phyloP scores from a whole-genome alignment of 2,888 invertebrate genomes.

The Caenorhabditis auriculariae region DNA sequence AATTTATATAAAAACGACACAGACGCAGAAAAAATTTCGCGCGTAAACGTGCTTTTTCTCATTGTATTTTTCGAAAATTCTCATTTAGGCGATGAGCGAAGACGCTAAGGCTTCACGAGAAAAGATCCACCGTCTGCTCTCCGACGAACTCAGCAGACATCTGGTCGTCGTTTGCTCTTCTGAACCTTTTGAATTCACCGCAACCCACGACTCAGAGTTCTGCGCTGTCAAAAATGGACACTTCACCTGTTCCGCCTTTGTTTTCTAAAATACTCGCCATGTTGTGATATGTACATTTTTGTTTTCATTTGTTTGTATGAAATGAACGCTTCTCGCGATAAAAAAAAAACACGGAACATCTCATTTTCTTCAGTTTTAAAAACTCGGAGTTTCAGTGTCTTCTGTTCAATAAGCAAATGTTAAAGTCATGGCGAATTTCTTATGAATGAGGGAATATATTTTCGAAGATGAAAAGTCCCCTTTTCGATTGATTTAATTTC shows the following conservation, averaged over 20 bases:
- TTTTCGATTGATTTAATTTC: too few relatives aligned
- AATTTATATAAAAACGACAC: background rate
- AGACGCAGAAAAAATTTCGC: background rate
- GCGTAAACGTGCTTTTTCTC: background rate
- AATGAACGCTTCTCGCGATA: background rate
- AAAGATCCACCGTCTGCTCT: constrained; percentile 16
- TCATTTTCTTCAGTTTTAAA: too few relatives aligned
- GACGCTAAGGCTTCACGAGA: constrained; percentile 25
- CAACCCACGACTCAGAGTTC: constrained; percentile 24
- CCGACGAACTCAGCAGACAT: constrained; percentile 13
- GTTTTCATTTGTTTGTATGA: background rate
- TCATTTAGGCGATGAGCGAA: constrained; percentile 16
- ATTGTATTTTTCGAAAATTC: background rate
- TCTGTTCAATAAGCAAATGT: too few relatives aligned
- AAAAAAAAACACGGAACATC: too few relatives aligned
- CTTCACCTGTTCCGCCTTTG: constrained; percentile 29
- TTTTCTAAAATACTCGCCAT: constrained; percentile 13
- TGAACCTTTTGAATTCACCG: constrained; percentile 21
- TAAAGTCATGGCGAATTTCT: too few relatives aligned
- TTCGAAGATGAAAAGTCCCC: too few relatives aligned
- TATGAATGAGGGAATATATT: too few relatives aligned
- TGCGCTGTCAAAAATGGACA: constrained; percentile 24
- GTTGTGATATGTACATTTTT: background rate
- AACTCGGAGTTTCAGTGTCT: too few relatives aligned
- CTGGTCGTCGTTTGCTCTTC: constrained; percentile 27